Evolutionary conservation across 2,113 vertebrate genomes (phyloP), one percentile per base, ranked within the genome.

Genomic region (Alethe diademata): DNA sequence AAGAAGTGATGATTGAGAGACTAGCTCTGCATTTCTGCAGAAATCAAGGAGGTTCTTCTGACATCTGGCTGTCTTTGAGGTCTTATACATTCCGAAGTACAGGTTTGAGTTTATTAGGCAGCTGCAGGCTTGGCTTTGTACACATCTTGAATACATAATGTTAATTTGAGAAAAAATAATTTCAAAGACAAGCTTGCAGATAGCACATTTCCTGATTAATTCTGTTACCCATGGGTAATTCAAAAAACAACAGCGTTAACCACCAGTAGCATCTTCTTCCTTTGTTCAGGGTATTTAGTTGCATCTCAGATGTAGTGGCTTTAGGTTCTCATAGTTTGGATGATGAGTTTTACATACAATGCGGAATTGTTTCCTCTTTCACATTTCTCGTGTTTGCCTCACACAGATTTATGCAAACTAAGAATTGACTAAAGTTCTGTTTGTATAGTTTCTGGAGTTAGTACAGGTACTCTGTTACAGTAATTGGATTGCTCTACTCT

Each of bases 371-470:
- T 96, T 88, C 29, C 48, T 86, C 40, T 86, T 92, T 81, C 89
- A n/a, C 36, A 51, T 88, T 79, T 94, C 9, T 47, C 33, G 8
- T 92, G 35, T 89, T 51, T 81, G 13, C 67, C 64, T 84, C 40
- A 69, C 89, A 92, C 33, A 88, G 71, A 89, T 93, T 73, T 87
- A 85, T 86, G 50, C 58, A 91, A 71, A 89, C 69, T n/a, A 78
- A 94, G 81, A 95, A 89, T 14, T 38, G 60, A 71, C 22, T 72
- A 45, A 73, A 82, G 29, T 80, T 60, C 42, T 53, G 72, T 67
- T 80, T 92, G n/a, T 92, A 43, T 69, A 15, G 8, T 79, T 90
- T 82, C 75, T 76, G 36, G 31, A 54, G 62, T 73, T 31, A 48
- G 12, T 75, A 3, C 25, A 62, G 40, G 18, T 45, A 45, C 14